Base-by-base conservation (phyloP, 2,888 invertebrate species). In the Hetaerina titia region DNA sequence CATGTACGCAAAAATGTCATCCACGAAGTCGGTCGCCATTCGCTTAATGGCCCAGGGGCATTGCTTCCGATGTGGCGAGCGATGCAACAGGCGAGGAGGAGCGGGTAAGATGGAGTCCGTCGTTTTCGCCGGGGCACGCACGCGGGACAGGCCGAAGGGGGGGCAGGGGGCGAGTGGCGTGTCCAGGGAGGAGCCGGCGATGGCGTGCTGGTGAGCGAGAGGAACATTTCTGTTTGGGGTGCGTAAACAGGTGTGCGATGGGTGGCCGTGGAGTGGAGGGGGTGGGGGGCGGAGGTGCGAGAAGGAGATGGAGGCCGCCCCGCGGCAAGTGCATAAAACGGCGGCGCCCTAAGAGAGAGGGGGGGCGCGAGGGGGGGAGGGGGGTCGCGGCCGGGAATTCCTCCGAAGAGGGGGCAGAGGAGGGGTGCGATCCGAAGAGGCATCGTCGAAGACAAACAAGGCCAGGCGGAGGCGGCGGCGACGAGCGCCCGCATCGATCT, bases 211-310 rank as follows among this genome's bases (percentile, higher is more conserved):
- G 69, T 11, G 81, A n/a, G 81, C 45, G 15, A 31, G 69, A n/a
- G 25, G 81, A 31, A 31, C 13, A 81, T 31, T 81, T 1, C 7
- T 9, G 81, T n/a, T 81, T 81, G 31, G 81, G 81, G 31, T 1
- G 45, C 45, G 22, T 81, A 81, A 81, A 81, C 81, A 81, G 81
- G 81, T 81, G 81, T 81, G 25, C 81, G n/a, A 81, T 45, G 45
- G 45, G 45, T 45, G 45, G 45, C 45, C 45, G 45, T 45, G 45
- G 81, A 5, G 25, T 25, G 11, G n/a, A 11, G 81, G n/a, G n/a
- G 69, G 69, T 2, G 69, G 7, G 69, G 15, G 81, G 81, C 81
- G 81, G 15, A 25, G 81, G 81, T 31, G 81, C 25, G 81, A 15
- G 81, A 15, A 4, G 13, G 31, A 31, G 81, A 22, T 69, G 69